phyloP scores from a whole-genome alignment of 53 echinoderm and acorn worm genomes.

The Luidia sarsii region DNA sequence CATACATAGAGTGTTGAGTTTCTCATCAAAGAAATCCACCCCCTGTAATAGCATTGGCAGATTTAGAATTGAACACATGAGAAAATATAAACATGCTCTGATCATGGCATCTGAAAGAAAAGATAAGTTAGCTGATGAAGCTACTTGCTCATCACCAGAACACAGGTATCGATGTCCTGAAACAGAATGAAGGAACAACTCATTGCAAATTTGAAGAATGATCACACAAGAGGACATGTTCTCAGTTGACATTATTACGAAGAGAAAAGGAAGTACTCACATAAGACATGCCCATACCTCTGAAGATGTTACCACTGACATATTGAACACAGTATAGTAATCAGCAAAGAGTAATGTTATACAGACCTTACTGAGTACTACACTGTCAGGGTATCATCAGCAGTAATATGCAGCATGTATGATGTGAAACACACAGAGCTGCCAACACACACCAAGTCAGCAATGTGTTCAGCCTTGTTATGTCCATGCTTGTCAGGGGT shows the following conservation, averaged over 20 bases:
- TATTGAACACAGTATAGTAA: not conserved
- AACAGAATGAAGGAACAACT: too few relatives aligned
- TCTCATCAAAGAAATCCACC: conserved; percentile 97
- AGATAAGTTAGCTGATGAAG: too few relatives aligned
- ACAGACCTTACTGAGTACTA: not conserved
- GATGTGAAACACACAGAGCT: conserved; percentile 25
- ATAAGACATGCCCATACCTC: not conserved
- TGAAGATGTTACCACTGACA: not conserved
- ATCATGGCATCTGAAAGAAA: too few relatives aligned
- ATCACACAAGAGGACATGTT: too few relatives aligned
- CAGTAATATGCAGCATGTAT: conserved; percentile 13
- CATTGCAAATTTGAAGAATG: too few relatives aligned
- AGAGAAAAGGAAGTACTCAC: not conserved
- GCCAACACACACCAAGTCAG: conserved; percentile 36
- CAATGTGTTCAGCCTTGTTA: conserved; percentile 25
- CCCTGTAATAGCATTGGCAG: conserved; percentile 70
- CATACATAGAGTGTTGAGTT: conserved; percentile 91
- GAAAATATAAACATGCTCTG: too few relatives aligned
- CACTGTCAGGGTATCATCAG: conserved; percentile 13
- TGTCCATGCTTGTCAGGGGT: too few relatives aligned
- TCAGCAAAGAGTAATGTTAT: not conserved
- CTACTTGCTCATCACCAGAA: too few relatives aligned
- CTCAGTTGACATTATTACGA: too few relatives aligned
- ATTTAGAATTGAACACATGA: conserved; percentile 30
- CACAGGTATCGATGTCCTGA: too few relatives aligned